Conservation (phyloP, 2,113 vertebrate genomes). For the Hystrix brachyura region DNA sequence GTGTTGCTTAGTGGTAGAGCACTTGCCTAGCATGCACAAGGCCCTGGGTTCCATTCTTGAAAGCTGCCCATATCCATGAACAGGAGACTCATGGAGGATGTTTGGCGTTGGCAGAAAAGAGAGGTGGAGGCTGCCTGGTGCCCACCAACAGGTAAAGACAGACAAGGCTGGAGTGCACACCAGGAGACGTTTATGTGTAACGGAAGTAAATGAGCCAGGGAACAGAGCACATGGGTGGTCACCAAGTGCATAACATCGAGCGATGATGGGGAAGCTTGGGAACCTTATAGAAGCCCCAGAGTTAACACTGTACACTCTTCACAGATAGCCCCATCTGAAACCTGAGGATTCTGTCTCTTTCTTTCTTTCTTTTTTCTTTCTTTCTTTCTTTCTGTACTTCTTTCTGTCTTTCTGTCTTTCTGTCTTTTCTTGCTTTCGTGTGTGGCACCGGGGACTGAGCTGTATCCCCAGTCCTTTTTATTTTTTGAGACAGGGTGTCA, state of each 20-base stretch:
- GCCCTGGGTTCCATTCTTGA: neutral
- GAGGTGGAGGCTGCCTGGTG: fast-evolving
- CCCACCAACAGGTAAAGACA: too few relatives aligned
- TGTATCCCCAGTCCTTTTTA: neutral
- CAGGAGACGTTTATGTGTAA: fast-evolving
- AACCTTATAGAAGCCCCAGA: fast-evolving
- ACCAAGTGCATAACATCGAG: fast-evolving
- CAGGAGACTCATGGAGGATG: fast-evolving
- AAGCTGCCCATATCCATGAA: fast-evolving
- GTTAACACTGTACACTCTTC: fast-evolving
- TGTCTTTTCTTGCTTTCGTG: too few relatives aligned
- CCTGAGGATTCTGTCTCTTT: too few relatives aligned
- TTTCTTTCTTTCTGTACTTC: too few relatives aligned
- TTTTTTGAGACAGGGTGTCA: neutral
- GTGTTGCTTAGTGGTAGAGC: neutral
- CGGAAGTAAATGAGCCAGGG: fast-evolving
- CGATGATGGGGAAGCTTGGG: neutral
- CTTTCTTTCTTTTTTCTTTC: too few relatives aligned
- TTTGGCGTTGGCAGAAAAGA: neutral
- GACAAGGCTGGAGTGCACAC: fast-evolving
- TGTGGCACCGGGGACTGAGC: neutral
- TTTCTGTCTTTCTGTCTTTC: too few relatives aligned
- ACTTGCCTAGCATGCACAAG: neutral
- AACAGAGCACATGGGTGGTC: fast-evolving
- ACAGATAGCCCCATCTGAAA: fast-evolving